Conservation (phyloP, 1,140 invertebrate species). For the Platyura marginata region DNA sequence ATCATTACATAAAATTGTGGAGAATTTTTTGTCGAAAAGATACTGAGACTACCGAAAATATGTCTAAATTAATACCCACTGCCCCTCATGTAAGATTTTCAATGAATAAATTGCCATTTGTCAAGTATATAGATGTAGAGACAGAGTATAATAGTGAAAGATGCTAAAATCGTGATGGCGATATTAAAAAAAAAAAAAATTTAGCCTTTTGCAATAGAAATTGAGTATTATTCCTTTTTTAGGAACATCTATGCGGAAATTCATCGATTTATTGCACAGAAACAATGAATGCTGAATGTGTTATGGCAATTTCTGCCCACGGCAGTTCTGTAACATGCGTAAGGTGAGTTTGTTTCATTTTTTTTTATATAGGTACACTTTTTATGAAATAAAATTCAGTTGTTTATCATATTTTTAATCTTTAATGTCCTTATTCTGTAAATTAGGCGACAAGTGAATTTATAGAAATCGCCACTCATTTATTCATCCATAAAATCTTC, state of each 20-base stretch:
- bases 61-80: constrained; percentile 1
- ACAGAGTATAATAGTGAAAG: too few species aligned
- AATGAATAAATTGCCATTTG: neutral
- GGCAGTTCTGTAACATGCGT: constrained; percentile 38
- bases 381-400: too few species aligned
- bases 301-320: constrained; percentile 22
- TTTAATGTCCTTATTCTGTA: too few species aligned
- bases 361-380: too few species aligned
- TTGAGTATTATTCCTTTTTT: neutral
- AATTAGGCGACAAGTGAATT: too few species aligned
- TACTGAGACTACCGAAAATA: constrained; percentile 13
- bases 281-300: constrained; percentile 6
- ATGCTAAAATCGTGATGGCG: too few species aligned
- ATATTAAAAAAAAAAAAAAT: too few species aligned
- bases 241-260: constrained; percentile 2
- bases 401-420: too few species aligned
- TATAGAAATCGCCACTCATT: too few species aligned
- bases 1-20: constrained; percentile 57
- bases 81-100: neutral
- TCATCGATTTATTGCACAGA: constrained; percentile 2
- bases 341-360: constrained; percentile 5
- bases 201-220: too few species aligned
- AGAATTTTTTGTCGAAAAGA: constrained; percentile 9
- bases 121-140: too few species aligned
- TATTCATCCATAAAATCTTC: too few species aligned